These are phyloP conservation scores for Glaucomys volans DNA, from an alignment of 2,113 vertebrate genomes.

Conservation along the genomic window DNA sequence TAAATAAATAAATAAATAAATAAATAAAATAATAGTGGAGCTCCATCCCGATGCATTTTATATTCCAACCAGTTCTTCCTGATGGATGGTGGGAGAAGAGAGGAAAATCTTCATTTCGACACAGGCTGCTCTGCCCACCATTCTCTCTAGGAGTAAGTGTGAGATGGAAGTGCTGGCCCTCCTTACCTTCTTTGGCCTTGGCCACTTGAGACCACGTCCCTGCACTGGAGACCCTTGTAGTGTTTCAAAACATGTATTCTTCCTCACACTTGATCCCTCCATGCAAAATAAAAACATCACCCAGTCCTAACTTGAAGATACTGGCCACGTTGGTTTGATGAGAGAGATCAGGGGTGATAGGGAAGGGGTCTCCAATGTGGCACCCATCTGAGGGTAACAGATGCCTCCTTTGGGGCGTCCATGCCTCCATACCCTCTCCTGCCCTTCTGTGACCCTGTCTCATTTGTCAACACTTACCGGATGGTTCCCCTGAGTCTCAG, in stretches of 20 bases:
- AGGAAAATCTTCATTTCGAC: neutral
- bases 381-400: accelerated
- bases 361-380: neutral
- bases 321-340: neutral
- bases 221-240: neutral
- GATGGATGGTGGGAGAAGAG: neutral
- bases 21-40: too few relatives aligned
- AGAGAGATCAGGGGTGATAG: too few relatives aligned
- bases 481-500: neutral
- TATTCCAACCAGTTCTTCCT: neutral
- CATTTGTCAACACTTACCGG: neutral
- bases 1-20: too few relatives aligned
- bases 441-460: neutral
- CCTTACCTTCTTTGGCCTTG: accelerated
- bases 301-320: neutral
- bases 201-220: neutral
- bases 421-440: too few relatives aligned
- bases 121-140: accelerated
- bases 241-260: neutral
- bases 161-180: neutral
- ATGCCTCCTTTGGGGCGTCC: neutral
- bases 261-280: neutral
- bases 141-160: neutral
- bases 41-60: too few relatives aligned
- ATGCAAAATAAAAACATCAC: neutral